These are phyloP conservation scores for Erebia epiphron DNA, from an alignment of 2,888 invertebrate species.

Conservation along the genomic window DNA sequence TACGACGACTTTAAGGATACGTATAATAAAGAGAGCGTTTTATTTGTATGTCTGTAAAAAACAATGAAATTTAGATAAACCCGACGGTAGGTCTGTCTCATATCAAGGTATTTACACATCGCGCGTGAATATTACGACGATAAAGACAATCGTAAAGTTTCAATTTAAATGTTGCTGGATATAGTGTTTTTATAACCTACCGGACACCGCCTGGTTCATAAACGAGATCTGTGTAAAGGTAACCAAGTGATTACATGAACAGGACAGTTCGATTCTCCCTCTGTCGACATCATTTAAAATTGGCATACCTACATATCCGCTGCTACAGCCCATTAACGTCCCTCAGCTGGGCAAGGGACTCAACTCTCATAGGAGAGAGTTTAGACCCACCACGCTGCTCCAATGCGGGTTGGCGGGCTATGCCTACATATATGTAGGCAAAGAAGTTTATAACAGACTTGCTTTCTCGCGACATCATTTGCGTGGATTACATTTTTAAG, in stretches of 20 bases:
- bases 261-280: background rate
- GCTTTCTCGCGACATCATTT: no score
- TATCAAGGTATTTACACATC: slow-evolving; percentile 56
- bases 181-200: slow-evolving; percentile 19
- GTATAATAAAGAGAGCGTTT: slow-evolving; percentile 30
- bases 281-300: no score
- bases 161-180: slow-evolving; percentile 60
- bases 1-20: slow-evolving; percentile 27
- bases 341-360: no score
- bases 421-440: no score
- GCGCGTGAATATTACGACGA: slow-evolving; percentile 44
- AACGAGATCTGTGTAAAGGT: slow-evolving; percentile 3
- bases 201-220: background rate
- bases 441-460: no score
- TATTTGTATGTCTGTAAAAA: slow-evolving; percentile 28
- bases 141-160: slow-evolving; percentile 70
- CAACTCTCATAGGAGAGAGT: no score
- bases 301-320: no score
- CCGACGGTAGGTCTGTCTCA: slow-evolving; percentile 45
- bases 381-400: no score
- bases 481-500: no score
- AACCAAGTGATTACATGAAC: background rate
- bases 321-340: no score
- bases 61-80: slow-evolving; percentile 53
- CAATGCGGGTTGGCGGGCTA: no score